These are phyloP conservation scores for Plagiodera versicolora DNA, from an alignment of 2,888 invertebrate species.

Conservation along the genomic window DNA sequence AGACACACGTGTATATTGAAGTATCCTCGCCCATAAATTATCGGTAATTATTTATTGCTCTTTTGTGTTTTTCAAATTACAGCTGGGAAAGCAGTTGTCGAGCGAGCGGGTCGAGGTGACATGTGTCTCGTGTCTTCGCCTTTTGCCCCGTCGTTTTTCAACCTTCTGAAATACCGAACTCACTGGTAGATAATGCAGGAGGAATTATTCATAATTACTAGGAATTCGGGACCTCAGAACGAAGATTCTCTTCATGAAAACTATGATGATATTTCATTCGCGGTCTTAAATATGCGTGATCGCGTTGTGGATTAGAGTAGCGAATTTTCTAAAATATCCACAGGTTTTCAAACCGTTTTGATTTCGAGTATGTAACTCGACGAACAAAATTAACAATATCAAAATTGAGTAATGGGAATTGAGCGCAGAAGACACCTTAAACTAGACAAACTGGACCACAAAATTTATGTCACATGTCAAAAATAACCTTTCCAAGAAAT, in stretches of 20 bases:
- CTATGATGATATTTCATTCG: too few relatives aligned
- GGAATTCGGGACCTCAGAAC: slow-evolving; percentile 3
- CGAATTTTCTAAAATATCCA: too few relatives aligned
- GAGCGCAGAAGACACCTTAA: too few relatives aligned
- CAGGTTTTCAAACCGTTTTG: too few relatives aligned
- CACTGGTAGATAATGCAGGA: slow-evolving; percentile 15
- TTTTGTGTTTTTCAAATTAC: slow-evolving; percentile 38
- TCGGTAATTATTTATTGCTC: slow-evolving; percentile 43
- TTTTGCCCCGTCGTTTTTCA: background rate
- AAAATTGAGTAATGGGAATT: too few relatives aligned
- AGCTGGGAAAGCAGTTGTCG: slow-evolving; percentile 37
- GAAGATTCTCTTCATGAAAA: background rate
- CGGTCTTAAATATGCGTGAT: too few relatives aligned
- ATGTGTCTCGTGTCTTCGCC: slow-evolving; percentile 32
- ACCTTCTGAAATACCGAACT: slow-evolving; percentile 20
- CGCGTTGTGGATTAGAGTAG: too few relatives aligned
- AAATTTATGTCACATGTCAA: too few relatives aligned
- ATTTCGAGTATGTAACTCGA: too few relatives aligned
- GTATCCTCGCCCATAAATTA: slow-evolving; percentile 36
- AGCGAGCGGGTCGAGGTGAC: slow-evolving; percentile 35
- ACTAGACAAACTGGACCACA: too few relatives aligned
- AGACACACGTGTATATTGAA: slow-evolving; percentile 15
- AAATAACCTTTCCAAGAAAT: too few relatives aligned
- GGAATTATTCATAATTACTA: slow-evolving; percentile 12
- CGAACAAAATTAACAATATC: too few relatives aligned